Evolutionary conservation across 2,113 vertebrate species (phyloP).

Genomic region (Gallinago paraguaiae): DNA sequence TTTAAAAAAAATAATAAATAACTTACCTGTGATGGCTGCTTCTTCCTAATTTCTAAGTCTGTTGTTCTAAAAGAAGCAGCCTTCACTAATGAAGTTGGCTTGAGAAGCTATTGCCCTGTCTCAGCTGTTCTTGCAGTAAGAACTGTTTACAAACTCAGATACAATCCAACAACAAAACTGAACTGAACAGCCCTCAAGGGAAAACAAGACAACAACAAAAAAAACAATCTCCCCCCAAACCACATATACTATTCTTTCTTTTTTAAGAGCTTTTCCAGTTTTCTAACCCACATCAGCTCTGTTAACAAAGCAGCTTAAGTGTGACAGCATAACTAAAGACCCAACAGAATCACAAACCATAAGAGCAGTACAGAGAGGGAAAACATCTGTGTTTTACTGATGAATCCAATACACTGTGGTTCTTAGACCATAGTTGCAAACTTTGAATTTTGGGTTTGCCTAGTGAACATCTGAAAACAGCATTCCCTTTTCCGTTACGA

Average conservation of each 20-base stretch:
- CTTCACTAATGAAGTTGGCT: neutral
- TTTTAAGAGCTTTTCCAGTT: neutral
- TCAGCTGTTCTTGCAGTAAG: neutral
- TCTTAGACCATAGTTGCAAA: accelerated
- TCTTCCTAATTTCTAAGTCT: neutral
- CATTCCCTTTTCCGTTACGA: neutral
- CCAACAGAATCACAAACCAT: neutral
- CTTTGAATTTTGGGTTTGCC: neutral
- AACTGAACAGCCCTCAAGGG: neutral
- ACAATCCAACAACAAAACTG: neutral
- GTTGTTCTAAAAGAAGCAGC: neutral
- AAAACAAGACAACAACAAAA: neutral
- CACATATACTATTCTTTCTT: neutral
- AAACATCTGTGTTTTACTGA: neutral
- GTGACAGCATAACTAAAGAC: neutral
- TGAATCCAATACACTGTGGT: neutral
- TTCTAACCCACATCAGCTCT: neutral
- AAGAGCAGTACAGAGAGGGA: neutral
- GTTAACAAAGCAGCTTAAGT: neutral
- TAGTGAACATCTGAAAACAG: neutral
- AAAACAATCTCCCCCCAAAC: neutral
- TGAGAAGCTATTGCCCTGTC: neutral
- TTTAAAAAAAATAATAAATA: neutral
- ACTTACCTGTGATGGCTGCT: neutral
- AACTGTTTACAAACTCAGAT: neutral